Evolutionary conservation across 23 tunicate genomes (phyloP).

Genomic region (Aplidium turbinatum): DNA sequence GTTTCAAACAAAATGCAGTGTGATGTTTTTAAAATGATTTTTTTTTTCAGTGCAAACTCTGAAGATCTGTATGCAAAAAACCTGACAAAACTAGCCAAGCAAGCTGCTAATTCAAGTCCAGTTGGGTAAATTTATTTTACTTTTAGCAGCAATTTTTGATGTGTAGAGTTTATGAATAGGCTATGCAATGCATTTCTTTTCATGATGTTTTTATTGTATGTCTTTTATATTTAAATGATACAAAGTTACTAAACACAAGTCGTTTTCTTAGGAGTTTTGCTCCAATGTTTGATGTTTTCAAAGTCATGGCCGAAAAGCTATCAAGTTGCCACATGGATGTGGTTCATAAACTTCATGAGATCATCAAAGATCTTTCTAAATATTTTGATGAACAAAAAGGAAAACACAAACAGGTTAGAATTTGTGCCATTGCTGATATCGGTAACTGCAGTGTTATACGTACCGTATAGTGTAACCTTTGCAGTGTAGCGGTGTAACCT

Average conservation of each 20-base stretch:
- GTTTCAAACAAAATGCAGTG: too few relatives aligned
- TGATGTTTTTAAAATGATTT: too few relatives aligned
- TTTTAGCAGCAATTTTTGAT: too few relatives aligned
- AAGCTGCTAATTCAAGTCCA: conserved; percentile 57
- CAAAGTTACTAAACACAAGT: too few relatives aligned
- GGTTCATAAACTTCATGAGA: conserved; percentile 71
- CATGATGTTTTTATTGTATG: too few relatives aligned
- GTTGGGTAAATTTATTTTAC: conserved; percentile 49
- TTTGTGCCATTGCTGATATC: too few relatives aligned
- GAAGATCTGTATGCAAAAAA: conserved; percentile 73
- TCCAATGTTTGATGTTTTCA: conserved; percentile 76
- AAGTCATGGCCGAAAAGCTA: conserved; percentile 68
- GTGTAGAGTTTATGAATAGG: too few relatives aligned
- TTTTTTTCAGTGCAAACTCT: conserved; percentile 50
- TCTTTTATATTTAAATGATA: too few relatives aligned
- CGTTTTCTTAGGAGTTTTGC: conserved; percentile 51
- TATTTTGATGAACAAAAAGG: conserved; percentile 86
- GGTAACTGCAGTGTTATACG: too few relatives aligned
- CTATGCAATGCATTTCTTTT: too few relatives aligned
- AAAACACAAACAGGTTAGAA: conserved; percentile 65
- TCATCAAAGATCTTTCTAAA: conserved; percentile 76
- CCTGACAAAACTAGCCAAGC: conserved; percentile 73
- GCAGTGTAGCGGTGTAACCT: too few relatives aligned
- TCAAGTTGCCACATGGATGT: conserved; percentile 86
- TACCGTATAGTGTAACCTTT: too few relatives aligned